Conservation (phyloP, 1,140 invertebrate species). For the Leguminivora glycinivorella region DNA sequence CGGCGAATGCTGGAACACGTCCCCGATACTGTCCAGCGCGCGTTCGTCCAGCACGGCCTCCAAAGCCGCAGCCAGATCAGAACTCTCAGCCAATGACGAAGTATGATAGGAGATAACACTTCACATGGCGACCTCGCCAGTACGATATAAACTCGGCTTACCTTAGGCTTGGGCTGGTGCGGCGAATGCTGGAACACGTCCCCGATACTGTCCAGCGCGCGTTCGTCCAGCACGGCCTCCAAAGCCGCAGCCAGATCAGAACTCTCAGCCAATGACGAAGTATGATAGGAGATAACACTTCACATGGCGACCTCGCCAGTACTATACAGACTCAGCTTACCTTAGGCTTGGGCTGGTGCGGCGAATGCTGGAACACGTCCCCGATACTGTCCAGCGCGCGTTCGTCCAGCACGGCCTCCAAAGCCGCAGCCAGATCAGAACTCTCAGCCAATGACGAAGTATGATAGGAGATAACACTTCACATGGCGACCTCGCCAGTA, state of each 20-base stretch:
- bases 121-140: no score
- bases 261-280: conserved; percentile 88
- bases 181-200: conserved; percentile 50
- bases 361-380: conserved; percentile 50
- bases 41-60: conserved; percentile 83
- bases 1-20: conserved; percentile 48
- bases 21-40: conserved; percentile 52
- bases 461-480: no score
- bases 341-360: conserved; percentile 42
- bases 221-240: conserved; percentile 83
- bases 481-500: no score
- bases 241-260: conserved; percentile 91
- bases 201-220: conserved; percentile 50
- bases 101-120: no score
- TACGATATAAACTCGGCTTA: no score
- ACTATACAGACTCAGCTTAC: conserved; percentile 35
- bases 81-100: conserved; percentile 88
- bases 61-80: conserved; percentile 89
- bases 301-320: no score
- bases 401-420: conserved; percentile 84
- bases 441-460: conserved; percentile 89
- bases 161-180: no score
- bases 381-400: conserved; percentile 61
- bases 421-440: conserved; percentile 89
- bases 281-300: no score